Base-by-base conservation (phyloP, 2,113 vertebrate genomes). In the Epinephelus lanceolatus region DNA sequence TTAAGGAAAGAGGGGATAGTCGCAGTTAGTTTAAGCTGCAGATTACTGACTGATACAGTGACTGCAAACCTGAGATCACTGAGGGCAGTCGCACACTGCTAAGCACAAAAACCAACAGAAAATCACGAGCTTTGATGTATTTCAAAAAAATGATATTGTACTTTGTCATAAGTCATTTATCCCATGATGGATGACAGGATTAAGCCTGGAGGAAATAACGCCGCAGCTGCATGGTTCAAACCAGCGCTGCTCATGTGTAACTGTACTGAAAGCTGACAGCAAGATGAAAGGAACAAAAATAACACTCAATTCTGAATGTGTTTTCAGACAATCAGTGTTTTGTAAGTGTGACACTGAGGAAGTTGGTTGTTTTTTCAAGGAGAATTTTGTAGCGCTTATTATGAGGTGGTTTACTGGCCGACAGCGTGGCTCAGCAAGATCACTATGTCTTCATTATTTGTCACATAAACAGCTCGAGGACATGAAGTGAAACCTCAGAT, bases 381-480 rank as follows among this genome's bases (percentile, higher is more conserved):
- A 17, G 25, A 76, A 65, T 14, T 13, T 77, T 55, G 14, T 11
- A n/a, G 19, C 40, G 62, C 30, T 74, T 1, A 23, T 25, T 17
- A 69, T 51, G 56, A 30, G 18, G n/a, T 6, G 1, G 6, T 51
- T 66, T 59, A 73, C 17, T 61, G 33, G 52, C 37, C 2, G 1
- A 65, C 4, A 68, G 19, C 52, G 47, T 57, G 51, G 52, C 42
- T 78, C 49, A 60, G 17, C 10, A 33, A 75, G 80, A 53, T 83
- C 75, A 75, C 51, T 3, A 12, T 51, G 25, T 40, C 30, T 19
- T 67, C 33, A 75, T 65, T 70, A 13, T 69, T 73, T 70, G 81
- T 69, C 21, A 70, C 63, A 88, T 53, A 45, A 69, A 63, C 27
- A 68, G 85, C 59, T 65, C 3, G 15, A 79, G 2, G 15, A 59